phyloP scores from a whole-genome alignment of 2,888 invertebrate genomes.

The Bhutanitis thaidina region DNA sequence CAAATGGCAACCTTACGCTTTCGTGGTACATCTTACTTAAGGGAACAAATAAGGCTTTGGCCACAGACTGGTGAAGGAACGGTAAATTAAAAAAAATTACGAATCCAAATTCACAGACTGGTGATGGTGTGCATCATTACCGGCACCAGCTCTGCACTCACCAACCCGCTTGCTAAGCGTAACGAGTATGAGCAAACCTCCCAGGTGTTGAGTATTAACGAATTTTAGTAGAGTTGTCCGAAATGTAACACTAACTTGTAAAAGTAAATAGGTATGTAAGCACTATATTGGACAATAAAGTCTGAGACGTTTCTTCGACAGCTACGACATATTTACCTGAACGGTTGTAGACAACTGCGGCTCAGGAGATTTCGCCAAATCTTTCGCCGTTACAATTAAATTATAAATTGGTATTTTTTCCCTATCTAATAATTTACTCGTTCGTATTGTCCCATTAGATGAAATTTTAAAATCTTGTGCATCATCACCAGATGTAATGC shows the following conservation, averaged over 20 bases:
- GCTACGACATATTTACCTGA: constrained; percentile 78
- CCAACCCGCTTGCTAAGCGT: no score
- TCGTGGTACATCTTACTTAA: no score
- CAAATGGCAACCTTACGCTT: no score
- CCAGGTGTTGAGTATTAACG: constrained; percentile 26
- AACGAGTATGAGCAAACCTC: no score
- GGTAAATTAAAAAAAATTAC: no score
- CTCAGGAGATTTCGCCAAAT: constrained; percentile 87
- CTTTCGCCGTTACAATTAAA: constrained; percentile 91
- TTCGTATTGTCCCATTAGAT: constrained; percentile 91
- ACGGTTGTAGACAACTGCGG: constrained; percentile 90
- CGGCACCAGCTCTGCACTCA: no score
- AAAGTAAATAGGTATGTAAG: constrained; percentile 42
- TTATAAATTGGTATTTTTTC: constrained; percentile 91
- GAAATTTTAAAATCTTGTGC: constrained; percentile 88
- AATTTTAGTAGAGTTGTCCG: constrained; percentile 37
- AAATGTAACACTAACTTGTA: constrained; percentile 48
- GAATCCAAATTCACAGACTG: no score
- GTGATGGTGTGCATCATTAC: no score
- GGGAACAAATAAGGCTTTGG: no score
- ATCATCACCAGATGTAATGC: constrained; percentile 90
- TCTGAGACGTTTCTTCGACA: background rate
- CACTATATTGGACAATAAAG: constrained; percentile 6
- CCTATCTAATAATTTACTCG: constrained; percentile 87
- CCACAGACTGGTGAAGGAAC: no score